Base-by-base conservation (phyloP, 2,797 vertebrate species). In the Lagocephalus sceleratus region DNA sequence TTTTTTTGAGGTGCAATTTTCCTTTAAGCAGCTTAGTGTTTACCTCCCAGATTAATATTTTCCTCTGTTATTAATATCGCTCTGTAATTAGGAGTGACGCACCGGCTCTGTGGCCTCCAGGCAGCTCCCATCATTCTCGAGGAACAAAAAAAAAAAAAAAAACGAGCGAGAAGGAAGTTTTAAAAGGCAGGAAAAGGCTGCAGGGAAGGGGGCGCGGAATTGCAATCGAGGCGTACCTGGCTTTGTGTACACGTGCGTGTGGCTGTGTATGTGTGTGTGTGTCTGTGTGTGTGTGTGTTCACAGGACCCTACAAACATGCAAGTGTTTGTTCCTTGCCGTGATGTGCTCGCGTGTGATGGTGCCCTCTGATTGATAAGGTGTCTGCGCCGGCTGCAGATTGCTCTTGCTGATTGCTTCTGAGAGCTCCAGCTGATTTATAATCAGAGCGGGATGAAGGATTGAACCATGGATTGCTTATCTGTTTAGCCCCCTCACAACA, bases 11-110 rank as follows among this genome's bases (percentile, higher is more conserved):
- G 89, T 86, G 82, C 86, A 88, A 87, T 89, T 90, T 89, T 86
- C 83, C 82, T 90, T 85, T 87, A 88, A 90, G 87, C 82, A 66
- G 76, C 84, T 84, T 88, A 87, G 79, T 87, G 85, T 90, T 91
- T 90, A 90, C 87, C 82, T 87, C 78, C 83, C 81, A 88, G 87
- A 89, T 88, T 84, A 87, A 90, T 88, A 89, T 89, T 88, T 86
- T 85, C 80, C 76, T 64, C 73, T 82, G 79, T 87, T 90, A 89
- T 88, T 89, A 88, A 91, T 88, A 88, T 86, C 82, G 75, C 83
- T 41, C 77, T 87, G 71, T 89, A 89, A 90, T 91, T 85, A 89
- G 84, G 85, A 88, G 73, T 76, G 82, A 87, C 85, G 76, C 58
- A 70, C 78, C 87, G 29, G 73, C 61, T 54, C 46, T 29, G 62